A percentile compares a stretch with the other conserved stretches of the same genome.
phyloP scores from a whole-genome alignment of 2,113 vertebrate genomes.

The Melanerpes formicivorus region DNA sequence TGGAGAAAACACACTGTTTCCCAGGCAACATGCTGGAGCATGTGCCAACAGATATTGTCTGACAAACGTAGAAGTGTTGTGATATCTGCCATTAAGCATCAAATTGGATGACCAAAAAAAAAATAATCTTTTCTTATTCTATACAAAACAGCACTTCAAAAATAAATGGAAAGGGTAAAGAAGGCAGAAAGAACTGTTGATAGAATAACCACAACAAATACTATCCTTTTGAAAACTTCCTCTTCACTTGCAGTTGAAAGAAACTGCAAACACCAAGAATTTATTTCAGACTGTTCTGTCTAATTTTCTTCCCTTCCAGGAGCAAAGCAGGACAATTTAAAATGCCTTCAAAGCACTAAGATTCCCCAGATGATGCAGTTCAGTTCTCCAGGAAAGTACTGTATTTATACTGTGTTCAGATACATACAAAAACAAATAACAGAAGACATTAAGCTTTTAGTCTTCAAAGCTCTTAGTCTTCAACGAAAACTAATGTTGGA shows the following conservation, averaged over 20 bases:
- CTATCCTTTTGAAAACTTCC: not conserved
- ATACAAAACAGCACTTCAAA: not conserved
- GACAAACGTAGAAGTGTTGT: not conserved
- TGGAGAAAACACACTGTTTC: not conserved
- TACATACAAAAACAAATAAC: not conserved
- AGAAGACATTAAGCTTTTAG: not conserved
- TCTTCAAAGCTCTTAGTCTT: not conserved
- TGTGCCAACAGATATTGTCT: not conserved
- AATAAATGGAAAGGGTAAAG: not conserved
- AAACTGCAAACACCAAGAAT: not conserved
- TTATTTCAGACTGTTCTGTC: not conserved
- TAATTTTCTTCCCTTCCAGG: not conserved
- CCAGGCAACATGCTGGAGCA: not conserved
- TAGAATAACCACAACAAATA: not conserved
- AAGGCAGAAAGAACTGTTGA: not conserved
- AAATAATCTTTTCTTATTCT: not conserved
- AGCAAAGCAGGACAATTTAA: not conserved
- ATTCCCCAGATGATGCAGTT: not conserved
- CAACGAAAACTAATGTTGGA: not conserved
- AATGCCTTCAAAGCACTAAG: not conserved
- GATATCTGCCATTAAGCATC: not conserved
- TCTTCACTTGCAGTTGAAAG: conserved; percentile 18
- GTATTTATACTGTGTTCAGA: not conserved
- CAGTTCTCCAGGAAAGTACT: not conserved
- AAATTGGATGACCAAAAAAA: not conserved